phyloP scores from a whole-genome alignment of 2,797 vertebrate species.

The Delichon dasypus region DNA sequence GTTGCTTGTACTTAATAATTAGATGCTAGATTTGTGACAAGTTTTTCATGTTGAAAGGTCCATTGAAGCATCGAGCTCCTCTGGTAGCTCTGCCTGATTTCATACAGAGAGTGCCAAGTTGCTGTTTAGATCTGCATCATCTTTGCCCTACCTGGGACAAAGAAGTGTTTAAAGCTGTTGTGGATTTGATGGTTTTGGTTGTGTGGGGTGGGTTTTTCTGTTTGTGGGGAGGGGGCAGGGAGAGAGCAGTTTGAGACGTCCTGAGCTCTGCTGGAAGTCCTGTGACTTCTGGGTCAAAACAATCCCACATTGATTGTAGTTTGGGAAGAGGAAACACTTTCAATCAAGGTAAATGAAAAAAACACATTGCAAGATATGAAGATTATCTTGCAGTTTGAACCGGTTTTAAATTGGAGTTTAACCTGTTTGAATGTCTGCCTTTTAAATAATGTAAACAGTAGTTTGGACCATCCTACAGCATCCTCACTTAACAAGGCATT shows the following conservation, averaged over 20 bases:
- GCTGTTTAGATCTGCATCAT: background rate
- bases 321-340: background rate
- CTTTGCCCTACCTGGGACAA: background rate
- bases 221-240: background rate
- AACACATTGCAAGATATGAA: background rate
- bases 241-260: background rate
- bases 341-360: background rate
- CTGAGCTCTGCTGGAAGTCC: background rate
- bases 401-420: background rate
- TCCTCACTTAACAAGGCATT: background rate
- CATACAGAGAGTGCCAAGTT: background rate
- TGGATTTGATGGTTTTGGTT: background rate
- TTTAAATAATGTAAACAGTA: background rate
- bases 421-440: background rate
- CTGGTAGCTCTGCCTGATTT: background rate
- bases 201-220: fast-evolving
- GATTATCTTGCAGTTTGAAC: background rate
- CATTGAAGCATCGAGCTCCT: background rate
- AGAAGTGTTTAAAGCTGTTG: background rate
- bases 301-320: fast-evolving
- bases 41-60: background rate
- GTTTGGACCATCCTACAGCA: background rate
- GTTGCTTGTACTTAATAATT: background rate
- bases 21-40: background rate
- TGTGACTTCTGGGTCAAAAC: background rate